Conservation (phyloP, 1,140 invertebrate genomes). For the Colletes gigas region DNA sequence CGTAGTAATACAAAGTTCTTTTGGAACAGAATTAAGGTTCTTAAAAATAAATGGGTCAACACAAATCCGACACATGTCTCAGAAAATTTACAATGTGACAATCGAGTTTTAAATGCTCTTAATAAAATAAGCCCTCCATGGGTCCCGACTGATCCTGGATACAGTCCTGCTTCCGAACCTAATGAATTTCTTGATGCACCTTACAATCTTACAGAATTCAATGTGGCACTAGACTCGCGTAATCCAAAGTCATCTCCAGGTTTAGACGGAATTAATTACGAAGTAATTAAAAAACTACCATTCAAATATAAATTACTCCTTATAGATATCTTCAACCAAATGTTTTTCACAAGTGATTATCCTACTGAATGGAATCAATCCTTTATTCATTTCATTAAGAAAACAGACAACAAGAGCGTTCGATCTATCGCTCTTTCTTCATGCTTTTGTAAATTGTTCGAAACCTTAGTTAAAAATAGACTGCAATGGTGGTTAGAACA, state of each 20-base stretch:
- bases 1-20: constrained; percentile 10
- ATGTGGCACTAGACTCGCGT: background rate
- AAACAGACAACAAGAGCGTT: background rate
- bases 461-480: constrained; percentile 9
- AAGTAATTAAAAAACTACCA: too few species aligned
- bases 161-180: background rate
- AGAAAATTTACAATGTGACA: background rate
- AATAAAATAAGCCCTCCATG: constrained; percentile 16
- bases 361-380: too few species aligned
- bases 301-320: too few species aligned
- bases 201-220: background rate
- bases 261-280: constrained; percentile 4
- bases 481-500: constrained; percentile 15
- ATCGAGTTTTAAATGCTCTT: background rate
- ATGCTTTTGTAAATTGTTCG: constrained; percentile 14
- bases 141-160: background rate
- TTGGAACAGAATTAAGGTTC: constrained; percentile 17
- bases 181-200: background rate
- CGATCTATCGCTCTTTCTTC: background rate
- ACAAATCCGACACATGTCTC: background rate
- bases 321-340: too few species aligned
- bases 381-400: constrained; percentile 3
- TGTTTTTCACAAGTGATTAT: too few species aligned
- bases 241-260: background rate
- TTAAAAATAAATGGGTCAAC: constrained; percentile 26